phyloP scores from a whole-genome alignment of 2,888 invertebrate species.

The Amphimallon solstitiale region DNA sequence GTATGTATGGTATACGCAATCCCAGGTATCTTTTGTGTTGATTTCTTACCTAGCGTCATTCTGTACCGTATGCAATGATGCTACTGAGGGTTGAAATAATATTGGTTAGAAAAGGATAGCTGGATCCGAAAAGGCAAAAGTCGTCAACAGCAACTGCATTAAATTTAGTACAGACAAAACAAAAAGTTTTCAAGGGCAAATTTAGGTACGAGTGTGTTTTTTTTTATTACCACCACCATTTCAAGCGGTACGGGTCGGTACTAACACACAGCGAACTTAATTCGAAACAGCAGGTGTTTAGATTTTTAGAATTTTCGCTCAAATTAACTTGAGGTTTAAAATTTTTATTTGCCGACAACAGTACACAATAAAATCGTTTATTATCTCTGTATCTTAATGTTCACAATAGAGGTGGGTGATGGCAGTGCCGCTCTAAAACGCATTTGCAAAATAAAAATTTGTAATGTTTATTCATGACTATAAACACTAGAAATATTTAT shows the following conservation, averaged over 20 bases:
- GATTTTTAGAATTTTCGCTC: conserved; percentile 40
- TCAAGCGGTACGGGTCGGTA: conserved; percentile 28
- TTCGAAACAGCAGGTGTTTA: conserved; percentile 42
- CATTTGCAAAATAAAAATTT: background rate
- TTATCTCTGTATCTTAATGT: background rate
- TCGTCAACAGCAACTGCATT: conserved; percentile 40
- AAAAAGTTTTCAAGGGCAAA: conserved; percentile 42
- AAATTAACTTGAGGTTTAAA: conserved; percentile 33
- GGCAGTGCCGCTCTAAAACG: background rate
- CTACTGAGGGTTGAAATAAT: conserved; percentile 20
- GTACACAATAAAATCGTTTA: background rate
- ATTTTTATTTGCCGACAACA: conserved; percentile 26
- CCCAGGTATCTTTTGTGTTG: conserved; percentile 12
- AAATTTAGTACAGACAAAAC: conserved; percentile 43
- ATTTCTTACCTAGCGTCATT: conserved; percentile 29
- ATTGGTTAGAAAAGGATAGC: conserved; percentile 8
- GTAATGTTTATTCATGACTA: background rate
- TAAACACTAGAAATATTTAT: too few relatives aligned
- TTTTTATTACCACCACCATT: conserved; percentile 29
- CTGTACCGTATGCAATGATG: conserved; percentile 26
- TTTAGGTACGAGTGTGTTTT: conserved; percentile 39
- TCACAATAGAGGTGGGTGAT: background rate
- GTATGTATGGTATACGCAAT: too few relatives aligned
- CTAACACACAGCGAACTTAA: conserved; percentile 35
- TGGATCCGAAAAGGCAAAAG: conserved; percentile 25